Evolutionary conservation across 2,113 vertebrate genomes (phyloP).

Genomic region (Sminthopsis crassicaudata): DNA sequence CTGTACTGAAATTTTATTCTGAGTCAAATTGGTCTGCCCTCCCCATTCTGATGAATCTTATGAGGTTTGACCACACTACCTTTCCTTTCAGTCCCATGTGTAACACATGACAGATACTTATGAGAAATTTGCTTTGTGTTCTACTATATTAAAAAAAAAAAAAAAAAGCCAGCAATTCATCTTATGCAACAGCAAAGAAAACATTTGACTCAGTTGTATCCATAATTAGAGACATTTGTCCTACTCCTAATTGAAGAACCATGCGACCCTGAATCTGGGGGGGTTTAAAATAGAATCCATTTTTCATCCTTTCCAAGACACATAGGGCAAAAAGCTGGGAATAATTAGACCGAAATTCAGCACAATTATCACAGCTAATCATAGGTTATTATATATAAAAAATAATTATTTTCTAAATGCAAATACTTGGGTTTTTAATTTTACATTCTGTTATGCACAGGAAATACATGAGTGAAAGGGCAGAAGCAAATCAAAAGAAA

Average conservation of each 20-base stretch:
- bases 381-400: slow-evolving; percentile 36
- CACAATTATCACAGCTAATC: slow-evolving; percentile 50
- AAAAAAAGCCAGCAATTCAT: slow-evolving; percentile 47
- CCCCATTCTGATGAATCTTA: not conserved
- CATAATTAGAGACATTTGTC: slow-evolving; percentile 50
- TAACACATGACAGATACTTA: not conserved
- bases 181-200: slow-evolving; percentile 47
- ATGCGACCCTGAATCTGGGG: not conserved
- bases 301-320: slow-evolving; percentile 26
- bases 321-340: not conserved
- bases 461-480: slow-evolving; percentile 23
- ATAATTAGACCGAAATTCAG: slow-evolving; percentile 37
- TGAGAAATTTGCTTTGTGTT: not conserved
- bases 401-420: slow-evolving; percentile 55
- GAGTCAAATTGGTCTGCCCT: not conserved
- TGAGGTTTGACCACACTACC: not conserved
- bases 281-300: slow-evolving; percentile 48
- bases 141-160: slow-evolving; percentile 35
- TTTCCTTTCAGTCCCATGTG: not conserved
- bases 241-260: slow-evolving; percentile 29
- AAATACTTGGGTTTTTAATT: slow-evolving; percentile 42
- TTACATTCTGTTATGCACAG: slow-evolving; percentile 29
- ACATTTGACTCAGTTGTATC: slow-evolving; percentile 56
- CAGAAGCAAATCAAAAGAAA: slow-evolving; percentile 36
- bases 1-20: slow-evolving; percentile 22